phyloP scores from a whole-genome alignment of 2,797 vertebrate genomes.

The Columba guinea region DNA sequence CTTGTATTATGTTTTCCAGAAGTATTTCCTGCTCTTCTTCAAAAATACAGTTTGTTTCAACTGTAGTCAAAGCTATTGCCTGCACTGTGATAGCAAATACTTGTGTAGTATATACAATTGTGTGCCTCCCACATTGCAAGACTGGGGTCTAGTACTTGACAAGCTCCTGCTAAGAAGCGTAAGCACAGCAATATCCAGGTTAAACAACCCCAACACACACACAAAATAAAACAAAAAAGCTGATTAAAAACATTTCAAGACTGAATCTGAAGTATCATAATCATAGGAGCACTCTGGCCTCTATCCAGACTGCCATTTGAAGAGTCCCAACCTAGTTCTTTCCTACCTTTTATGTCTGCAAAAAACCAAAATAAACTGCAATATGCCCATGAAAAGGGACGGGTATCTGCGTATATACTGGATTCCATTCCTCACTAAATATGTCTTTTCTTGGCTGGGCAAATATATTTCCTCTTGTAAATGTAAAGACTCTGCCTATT shows the following conservation, averaged over 20 bases:
- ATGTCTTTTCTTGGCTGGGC: neutral
- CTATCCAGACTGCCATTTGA: neutral
- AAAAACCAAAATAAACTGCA: neutral
- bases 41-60: neutral
- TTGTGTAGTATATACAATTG: neutral
- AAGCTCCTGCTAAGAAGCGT: neutral
- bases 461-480: conserved; percentile 24
- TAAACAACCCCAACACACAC: neutral
- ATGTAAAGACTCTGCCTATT: neutral
- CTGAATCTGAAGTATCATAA: neutral
- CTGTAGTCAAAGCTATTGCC: neutral
- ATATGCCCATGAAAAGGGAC: neutral
- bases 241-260: neutral
- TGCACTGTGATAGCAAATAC: neutral
- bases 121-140: neutral
- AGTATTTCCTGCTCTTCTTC: neutral
- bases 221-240: neutral
- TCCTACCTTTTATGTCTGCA: neutral
- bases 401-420: neutral
- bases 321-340: neutral
- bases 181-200: neutral
- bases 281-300: neutral
- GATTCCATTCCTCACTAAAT: neutral
- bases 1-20: neutral
- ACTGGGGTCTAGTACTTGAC: neutral